Conservation (phyloP, 1,140 invertebrate genomes). For the Zaprionus tsacasi region DNA sequence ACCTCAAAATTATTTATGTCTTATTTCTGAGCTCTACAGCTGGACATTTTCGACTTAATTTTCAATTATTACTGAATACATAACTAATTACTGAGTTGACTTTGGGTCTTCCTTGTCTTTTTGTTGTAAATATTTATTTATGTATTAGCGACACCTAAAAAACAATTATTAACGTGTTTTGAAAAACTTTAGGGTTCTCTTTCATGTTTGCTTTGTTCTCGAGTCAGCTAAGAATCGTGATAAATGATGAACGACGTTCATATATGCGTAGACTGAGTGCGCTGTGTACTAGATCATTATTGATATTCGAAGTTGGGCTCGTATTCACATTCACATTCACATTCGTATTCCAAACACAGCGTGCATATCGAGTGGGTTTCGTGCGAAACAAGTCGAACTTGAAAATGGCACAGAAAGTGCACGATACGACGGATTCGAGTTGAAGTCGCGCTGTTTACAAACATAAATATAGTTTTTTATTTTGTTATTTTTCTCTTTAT, state of each 20-base stretch:
- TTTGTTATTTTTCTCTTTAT: slow-evolving; percentile 6
- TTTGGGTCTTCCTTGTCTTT: background rate
- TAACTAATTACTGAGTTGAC: background rate
- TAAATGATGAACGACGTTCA: slow-evolving; percentile 37
- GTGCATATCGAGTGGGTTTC: slow-evolving; percentile 6
- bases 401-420: slow-evolving; percentile 53
- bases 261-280: slow-evolving; percentile 1
- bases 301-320: background rate
- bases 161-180: slow-evolving; percentile 4
- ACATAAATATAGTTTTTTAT: slow-evolving; percentile 37
- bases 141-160: slow-evolving; percentile 9
- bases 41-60: background rate
- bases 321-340: slow-evolving; percentile 1
- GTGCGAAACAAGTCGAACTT: slow-evolving; percentile 53
- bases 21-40: background rate
- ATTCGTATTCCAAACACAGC: slow-evolving; percentile 36
- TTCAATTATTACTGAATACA: background rate
- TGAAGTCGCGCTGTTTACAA: slow-evolving; percentile 20
- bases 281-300: background rate
- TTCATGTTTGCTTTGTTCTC: slow-evolving; percentile 17
- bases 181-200: slow-evolving; percentile 14
- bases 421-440: slow-evolving; percentile 22
- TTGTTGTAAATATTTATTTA: slow-evolving; percentile 14
- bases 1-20: background rate
- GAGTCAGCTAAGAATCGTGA: slow-evolving; percentile 51